Conservation (phyloP, 2,113 vertebrate genomes). For the Myotis yumanensis region DNA sequence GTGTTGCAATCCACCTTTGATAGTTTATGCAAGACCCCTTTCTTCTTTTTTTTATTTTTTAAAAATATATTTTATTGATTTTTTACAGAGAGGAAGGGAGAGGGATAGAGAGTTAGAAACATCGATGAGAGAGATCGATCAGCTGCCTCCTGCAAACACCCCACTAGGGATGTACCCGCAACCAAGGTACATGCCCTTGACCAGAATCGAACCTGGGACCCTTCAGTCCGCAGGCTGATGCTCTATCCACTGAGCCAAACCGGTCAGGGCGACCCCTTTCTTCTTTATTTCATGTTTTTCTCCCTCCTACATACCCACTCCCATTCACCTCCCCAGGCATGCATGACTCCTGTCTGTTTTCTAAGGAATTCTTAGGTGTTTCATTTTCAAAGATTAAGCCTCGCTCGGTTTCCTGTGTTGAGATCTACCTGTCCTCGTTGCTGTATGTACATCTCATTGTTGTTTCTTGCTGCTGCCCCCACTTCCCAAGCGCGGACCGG, state of each 20-base stretch:
- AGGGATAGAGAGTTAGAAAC: too few species aligned
- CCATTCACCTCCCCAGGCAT: neutral
- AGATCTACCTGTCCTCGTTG: fast-evolving
- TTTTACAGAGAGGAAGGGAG: too few species aligned
- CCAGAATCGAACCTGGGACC: too few species aligned
- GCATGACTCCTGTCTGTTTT: neutral
- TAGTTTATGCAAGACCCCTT: neutral
- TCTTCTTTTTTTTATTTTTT: neutral
- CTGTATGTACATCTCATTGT: fast-evolving
- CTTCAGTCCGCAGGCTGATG: too few species aligned
- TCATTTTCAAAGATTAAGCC: neutral
- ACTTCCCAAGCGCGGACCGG: neutral
- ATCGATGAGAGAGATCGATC: too few species aligned
- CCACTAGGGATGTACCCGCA: too few species aligned
- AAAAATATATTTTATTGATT: too few species aligned
- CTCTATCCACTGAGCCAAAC: too few species aligned
- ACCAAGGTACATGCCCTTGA: too few species aligned
- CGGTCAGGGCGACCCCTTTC: neutral
- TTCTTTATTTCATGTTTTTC: neutral
- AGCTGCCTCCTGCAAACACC: too few species aligned
- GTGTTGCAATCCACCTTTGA: neutral
- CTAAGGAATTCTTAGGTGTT: neutral
- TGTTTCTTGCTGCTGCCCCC: neutral
- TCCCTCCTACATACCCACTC: neutral
- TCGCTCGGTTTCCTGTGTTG: fast-evolving